Evolutionary conservation across 2,888 invertebrate genomes (phyloP).

Genomic region (Empis livida): DNA sequence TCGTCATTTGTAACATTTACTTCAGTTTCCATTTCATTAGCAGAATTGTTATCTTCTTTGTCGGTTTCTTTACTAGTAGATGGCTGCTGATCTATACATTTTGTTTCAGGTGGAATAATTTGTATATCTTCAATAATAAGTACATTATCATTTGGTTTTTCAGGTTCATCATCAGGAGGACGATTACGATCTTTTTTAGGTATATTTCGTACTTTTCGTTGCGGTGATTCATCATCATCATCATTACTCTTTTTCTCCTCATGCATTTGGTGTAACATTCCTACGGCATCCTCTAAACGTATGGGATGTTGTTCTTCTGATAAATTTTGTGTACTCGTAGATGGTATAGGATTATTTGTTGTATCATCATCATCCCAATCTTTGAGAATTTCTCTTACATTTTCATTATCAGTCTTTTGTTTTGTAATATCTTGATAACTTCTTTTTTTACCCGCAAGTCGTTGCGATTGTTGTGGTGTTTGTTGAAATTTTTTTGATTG

Average conservation of each 20-base stretch:
- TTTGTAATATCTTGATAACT: too few species aligned
- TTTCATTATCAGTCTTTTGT: neutral
- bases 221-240: slow-evolving; percentile 5
- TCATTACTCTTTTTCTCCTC: too few species aligned
- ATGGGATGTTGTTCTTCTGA: neutral
- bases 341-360: neutral
- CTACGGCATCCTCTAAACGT: neutral
- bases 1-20: neutral
- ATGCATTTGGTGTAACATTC: neutral
- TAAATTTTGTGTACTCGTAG: neutral
- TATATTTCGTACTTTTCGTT: slow-evolving; percentile 29
- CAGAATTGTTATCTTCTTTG: neutral
- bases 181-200: slow-evolving; percentile 32
- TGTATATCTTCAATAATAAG: neutral
- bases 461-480: too few species aligned
- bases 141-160: neutral
- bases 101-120: too few species aligned
- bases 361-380: neutral
- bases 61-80: neutral
- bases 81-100: neutral
- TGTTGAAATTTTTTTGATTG: too few species aligned
- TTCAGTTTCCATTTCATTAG: too few species aligned
- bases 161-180: slow-evolving; percentile 9
- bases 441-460: too few species aligned
- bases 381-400: neutral